A percentile compares a stretch with the other conserved stretches of the same genome.
phyloP scores from a whole-genome alignment of 2,888 invertebrate species.

The Idaea aversata region DNA sequence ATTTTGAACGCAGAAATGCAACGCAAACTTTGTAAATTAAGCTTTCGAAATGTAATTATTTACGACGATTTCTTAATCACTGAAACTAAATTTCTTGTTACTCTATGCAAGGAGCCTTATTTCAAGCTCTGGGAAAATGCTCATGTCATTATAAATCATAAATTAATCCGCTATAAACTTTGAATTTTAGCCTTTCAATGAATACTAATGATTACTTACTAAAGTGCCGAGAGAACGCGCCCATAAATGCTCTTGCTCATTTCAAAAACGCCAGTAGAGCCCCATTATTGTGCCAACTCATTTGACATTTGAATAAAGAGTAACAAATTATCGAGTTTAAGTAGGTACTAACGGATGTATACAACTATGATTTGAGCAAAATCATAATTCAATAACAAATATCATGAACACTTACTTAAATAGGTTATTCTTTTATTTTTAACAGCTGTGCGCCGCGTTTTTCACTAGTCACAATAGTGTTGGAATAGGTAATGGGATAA shows the following conservation, averaged over 20 bases:
- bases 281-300: conserved; percentile 41
- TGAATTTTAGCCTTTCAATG: conserved; percentile 29
- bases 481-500: no score
- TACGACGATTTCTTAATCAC: neutral
- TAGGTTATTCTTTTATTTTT: no score
- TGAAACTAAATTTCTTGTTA: no score
- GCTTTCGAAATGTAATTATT: neutral
- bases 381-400: neutral
- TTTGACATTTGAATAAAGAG: conserved; percentile 49
- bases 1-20: neutral
- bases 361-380: neutral
- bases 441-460: no score
- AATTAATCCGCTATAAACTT: conserved; percentile 19
- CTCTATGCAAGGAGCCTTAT: neutral
- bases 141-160: conserved; percentile 22
- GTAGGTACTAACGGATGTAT: conserved; percentile 14
- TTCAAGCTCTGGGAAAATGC: conserved; percentile 21
- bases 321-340: conserved; percentile 38
- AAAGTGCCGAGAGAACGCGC: conserved; percentile 14
- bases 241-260: conserved; percentile 16
- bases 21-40: neutral
- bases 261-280: conserved; percentile 29
- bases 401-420: neutral
- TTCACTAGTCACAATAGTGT: no score
- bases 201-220: conserved; percentile 31